Evolutionary conservation across 2,888 invertebrate genomes (phyloP).

Genomic region (Platycheirus rosarum): DNA sequence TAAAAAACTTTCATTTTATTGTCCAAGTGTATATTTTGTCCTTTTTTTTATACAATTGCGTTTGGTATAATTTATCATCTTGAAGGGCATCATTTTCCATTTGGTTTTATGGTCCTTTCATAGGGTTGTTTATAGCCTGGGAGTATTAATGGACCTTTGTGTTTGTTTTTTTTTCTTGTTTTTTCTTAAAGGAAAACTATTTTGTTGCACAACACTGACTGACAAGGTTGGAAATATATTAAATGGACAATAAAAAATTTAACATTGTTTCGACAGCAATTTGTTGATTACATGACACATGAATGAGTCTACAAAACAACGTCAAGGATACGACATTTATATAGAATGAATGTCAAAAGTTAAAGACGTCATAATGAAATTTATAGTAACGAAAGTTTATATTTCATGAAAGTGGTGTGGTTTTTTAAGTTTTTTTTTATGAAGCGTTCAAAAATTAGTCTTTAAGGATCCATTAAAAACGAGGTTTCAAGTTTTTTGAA

Average conservation of each 20-base stretch:
- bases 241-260: background rate
- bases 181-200: background rate
- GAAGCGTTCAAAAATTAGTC: too few relatives aligned
- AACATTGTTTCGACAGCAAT: conserved; percentile 13
- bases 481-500: too few relatives aligned
- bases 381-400: too few relatives aligned
- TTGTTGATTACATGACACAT: conserved; percentile 12
- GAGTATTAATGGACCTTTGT: conserved; percentile 54
- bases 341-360: background rate
- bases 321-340: background rate
- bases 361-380: background rate
- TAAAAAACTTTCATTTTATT: conserved; percentile 28
- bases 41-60: background rate
- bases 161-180: background rate
- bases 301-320: background rate
- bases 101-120: conserved; percentile 40
- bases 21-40: background rate
- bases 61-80: conserved; percentile 53
- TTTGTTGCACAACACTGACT: background rate
- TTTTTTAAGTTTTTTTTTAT: too few relatives aligned
- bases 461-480: too few relatives aligned
- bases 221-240: conserved; percentile 13
- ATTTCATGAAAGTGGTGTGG: too few relatives aligned
- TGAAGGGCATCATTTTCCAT: conserved; percentile 53
- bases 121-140: conserved; percentile 20